Percentiles rank a stretch among this genome's conserved stretches.
These are phyloP conservation scores for Atethmia centrago DNA, from an alignment of 2,888 invertebrate species.

Conservation along the genomic window DNA sequence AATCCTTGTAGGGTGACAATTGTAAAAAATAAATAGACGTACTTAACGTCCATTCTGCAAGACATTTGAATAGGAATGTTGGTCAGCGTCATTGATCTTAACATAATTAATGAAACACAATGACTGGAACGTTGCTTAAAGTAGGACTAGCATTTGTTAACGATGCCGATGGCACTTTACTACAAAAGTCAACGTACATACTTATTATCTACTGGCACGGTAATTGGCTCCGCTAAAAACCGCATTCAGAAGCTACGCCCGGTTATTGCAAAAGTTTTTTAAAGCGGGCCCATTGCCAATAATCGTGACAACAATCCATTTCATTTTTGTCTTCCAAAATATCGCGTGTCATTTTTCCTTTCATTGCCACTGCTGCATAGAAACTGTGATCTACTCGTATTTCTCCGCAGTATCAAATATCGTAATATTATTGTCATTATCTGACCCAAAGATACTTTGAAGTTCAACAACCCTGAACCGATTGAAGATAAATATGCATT, in stretches of 20 bases:
- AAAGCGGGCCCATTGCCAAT: slow-evolving; percentile 50
- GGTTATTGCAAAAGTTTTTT: slow-evolving; percentile 31
- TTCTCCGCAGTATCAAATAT: slow-evolving; percentile 20
- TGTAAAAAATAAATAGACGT: slow-evolving; percentile 31
- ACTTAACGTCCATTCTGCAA: slow-evolving; percentile 20
- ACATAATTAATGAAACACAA: slow-evolving; percentile 28
- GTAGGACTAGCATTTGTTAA: background rate
- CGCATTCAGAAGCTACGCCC: slow-evolving; percentile 7
- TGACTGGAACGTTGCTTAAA: background rate
- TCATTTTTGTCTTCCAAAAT: slow-evolving; percentile 41
- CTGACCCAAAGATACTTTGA: background rate
- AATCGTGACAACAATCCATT: slow-evolving; percentile 51
- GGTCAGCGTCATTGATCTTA: slow-evolving; percentile 26
- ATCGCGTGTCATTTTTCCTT: slow-evolving; percentile 34
- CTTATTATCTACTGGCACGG: background rate
- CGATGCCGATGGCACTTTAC: background rate
- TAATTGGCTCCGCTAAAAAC: slow-evolving; percentile 20
- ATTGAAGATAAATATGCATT: slow-evolving; percentile 58
- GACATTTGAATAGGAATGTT: slow-evolving; percentile 34
- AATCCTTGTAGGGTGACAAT: slow-evolving; percentile 49
- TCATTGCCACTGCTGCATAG: slow-evolving; percentile 20
- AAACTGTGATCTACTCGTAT: background rate
- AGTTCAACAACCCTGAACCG: slow-evolving; percentile 42
- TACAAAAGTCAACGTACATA: background rate
- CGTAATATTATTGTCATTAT: slow-evolving; percentile 3